A percentile compares a stretch with the other conserved stretches of the same genome.
Conservation (phyloP, 2,113 vertebrate genomes). For the Nanorana parkeri region DNA sequence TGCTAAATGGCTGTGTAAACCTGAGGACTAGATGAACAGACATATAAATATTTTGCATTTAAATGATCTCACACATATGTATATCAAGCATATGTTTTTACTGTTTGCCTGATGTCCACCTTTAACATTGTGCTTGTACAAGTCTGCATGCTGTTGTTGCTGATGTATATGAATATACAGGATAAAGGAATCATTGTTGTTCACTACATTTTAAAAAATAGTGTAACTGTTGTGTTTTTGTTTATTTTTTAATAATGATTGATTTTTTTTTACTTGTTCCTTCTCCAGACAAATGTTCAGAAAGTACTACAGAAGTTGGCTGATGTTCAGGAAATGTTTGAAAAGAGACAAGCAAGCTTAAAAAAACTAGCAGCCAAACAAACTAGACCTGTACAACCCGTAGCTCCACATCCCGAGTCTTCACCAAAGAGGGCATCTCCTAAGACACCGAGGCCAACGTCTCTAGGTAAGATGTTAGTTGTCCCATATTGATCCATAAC, state of each 20-base stretch:
- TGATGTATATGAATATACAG: too few species aligned
- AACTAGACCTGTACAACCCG: constrained; percentile 90
- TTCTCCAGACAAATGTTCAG: constrained; percentile 78
- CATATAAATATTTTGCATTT: too few species aligned
- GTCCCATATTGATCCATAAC: background rate
- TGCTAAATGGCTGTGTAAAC: too few species aligned
- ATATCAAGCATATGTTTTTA: too few species aligned
- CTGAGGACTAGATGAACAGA: too few species aligned
- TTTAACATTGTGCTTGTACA: too few species aligned
- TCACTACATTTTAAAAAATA: background rate
- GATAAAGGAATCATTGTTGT: too few species aligned
- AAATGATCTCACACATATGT: too few species aligned
- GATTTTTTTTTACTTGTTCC: background rate
- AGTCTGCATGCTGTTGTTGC: too few species aligned
- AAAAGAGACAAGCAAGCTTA: constrained; percentile 88
- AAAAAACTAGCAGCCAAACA: constrained; percentile 93
- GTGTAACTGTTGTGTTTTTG: background rate
- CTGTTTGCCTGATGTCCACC: too few species aligned
- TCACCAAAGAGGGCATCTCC: constrained; percentile 86
- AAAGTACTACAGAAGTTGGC: constrained; percentile 83
- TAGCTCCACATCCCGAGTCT: constrained; percentile 91
- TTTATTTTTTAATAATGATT: background rate
- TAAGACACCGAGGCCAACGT: constrained; percentile 73
- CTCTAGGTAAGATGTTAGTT: constrained; percentile 70
- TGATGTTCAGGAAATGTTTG: constrained; percentile 93